phyloP scores from a whole-genome alignment of 2,888 invertebrate species.

The Zaprionus bogoriensis region DNA sequence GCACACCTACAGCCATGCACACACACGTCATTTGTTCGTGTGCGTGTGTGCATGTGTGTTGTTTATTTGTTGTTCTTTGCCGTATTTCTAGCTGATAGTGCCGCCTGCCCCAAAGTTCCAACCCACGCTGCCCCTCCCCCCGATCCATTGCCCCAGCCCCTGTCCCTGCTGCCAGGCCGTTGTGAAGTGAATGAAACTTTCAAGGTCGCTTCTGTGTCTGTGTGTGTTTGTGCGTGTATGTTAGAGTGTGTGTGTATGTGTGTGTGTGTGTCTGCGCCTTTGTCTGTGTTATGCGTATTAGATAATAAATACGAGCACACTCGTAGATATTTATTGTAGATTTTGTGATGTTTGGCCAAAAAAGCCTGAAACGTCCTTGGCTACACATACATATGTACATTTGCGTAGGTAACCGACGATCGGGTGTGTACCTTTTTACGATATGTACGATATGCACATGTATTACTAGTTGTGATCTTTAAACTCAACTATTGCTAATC shows the following conservation, averaged over 20 bases:
- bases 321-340: constrained; percentile 54
- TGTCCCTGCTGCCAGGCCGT: constrained; percentile 15
- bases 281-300: constrained; percentile 61
- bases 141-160: neutral
- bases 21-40: neutral
- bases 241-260: constrained; percentile 21
- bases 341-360: constrained; percentile 38
- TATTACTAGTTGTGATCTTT: no score
- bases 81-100: constrained; percentile 75
- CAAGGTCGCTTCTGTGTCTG: constrained; percentile 63
- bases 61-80: constrained; percentile 59
- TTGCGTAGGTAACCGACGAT: constrained; percentile 15
- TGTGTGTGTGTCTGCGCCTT: constrained; percentile 21
- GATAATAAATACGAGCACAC: constrained; percentile 62
- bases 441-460: neutral
- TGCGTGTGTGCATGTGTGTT: constrained; percentile 34
- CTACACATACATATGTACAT: no score
- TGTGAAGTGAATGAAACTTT: constrained; percentile 78
- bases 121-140: constrained; percentile 4
- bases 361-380: constrained; percentile 27
- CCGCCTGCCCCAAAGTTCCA: constrained; percentile 20
- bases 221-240: constrained; percentile 9
- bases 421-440: neutral
- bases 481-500: no score
- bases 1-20: neutral